Percentiles rank a stretch among this genome's conserved stretches.
Conservation (phyloP, 2,888 invertebrate species). For the Hesperia comma region DNA sequence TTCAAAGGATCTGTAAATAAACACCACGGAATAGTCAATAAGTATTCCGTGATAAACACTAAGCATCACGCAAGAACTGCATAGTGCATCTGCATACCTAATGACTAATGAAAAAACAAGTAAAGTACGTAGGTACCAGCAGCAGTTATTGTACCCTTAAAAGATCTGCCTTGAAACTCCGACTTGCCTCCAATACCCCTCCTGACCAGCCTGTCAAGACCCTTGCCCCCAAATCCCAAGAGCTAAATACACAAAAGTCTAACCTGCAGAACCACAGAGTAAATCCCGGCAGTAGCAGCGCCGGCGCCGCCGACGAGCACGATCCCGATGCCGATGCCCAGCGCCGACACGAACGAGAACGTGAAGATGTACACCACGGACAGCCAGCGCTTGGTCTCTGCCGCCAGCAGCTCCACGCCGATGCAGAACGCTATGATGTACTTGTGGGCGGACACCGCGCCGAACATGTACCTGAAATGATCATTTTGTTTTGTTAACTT, state of each 20-base stretch:
- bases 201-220: no score
- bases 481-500: neutral
- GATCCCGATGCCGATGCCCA: slow-evolving; percentile 91
- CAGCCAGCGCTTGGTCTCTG: slow-evolving; percentile 85
- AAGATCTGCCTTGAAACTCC: no score
- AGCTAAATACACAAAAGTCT: neutral
- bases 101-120: no score
- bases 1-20: no score
- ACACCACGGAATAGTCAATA: no score
- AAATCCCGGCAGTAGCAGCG: slow-evolving; percentile 84
- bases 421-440: slow-evolving; percentile 94
- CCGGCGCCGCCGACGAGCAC: slow-evolving; percentile 85
- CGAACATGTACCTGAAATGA: slow-evolving; percentile 91
- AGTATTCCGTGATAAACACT: no score
- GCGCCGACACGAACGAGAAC: slow-evolving; percentile 91
- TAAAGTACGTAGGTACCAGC: no score
- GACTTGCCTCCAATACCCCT: no score
- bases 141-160: no score
- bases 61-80: no score
- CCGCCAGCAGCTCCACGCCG: slow-evolving; percentile 91
- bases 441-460: slow-evolving; percentile 93
- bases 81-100: no score
- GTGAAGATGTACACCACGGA: slow-evolving; percentile 88
- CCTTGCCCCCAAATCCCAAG: no score
- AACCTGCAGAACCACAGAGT: slow-evolving; percentile 90